Evolutionary conservation across 1,140 invertebrate genomes (phyloP), one percentile per base, ranked within the genome.

Genomic region (Psilanteris sp.): DNA sequence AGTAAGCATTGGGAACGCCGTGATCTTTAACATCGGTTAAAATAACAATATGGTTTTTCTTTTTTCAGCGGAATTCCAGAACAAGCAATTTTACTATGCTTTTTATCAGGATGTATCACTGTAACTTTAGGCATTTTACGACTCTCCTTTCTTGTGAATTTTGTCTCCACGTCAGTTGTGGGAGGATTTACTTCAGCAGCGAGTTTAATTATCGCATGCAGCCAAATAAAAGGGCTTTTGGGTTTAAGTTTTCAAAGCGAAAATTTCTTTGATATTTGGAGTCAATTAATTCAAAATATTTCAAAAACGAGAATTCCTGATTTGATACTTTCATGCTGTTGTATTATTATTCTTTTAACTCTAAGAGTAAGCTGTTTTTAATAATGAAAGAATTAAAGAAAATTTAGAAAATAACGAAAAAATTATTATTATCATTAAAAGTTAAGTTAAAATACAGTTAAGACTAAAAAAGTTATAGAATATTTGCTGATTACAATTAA

Each of bases 151-250:
- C 86, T 97, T 3, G 93, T 96, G 6, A 94, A 96, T 75, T 96
- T 96, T 81, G 94, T 97, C 10, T 96, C 95, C 0, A 87, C 92
- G 27, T 93, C 95, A 8, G 95, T 96, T 0, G 94, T 96, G 16
- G 93, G 92, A 44, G 95, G 95, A 1, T 97, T 97, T 79, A 96
- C 95, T 6, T 95, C 95, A 3, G 95, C 95, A 0, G 94, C 95
- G 0, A 94, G 95, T 7, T 86, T 97, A 1, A 96, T 94, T 0
- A 96, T 97, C 54, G 94, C 93, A 0, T 92, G 93, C 14, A 92
- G 94, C 1, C 95, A 97, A 87, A 88, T 96, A 5, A 96, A 94
- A 80, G 91, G 90, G 13, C 81, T 95, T 1, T 85, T 95, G 2
- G 94, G 94, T 0, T 83, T 95, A 1, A 90, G 87, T 44, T 92